Percentiles rank a stretch among this genome's conserved stretches.
phyloP scores from a whole-genome alignment of 2,113 vertebrate species.

The Pomatostomus ruficeps region DNA sequence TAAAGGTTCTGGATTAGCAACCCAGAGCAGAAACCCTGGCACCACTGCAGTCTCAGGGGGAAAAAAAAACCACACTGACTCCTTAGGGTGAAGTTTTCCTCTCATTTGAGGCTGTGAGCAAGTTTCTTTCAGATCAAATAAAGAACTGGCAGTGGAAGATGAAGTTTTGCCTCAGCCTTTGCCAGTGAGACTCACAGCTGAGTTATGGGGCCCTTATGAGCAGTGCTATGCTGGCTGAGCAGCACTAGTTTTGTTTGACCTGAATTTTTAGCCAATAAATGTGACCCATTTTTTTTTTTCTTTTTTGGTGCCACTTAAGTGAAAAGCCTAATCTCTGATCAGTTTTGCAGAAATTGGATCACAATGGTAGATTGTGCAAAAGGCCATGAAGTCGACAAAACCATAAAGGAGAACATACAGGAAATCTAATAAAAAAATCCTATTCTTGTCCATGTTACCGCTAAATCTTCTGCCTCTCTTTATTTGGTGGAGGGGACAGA shows the following conservation, averaged over 20 bases:
- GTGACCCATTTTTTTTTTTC: neutral
- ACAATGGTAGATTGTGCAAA: neutral
- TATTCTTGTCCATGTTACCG: neutral
- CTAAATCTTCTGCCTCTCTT: neutral
- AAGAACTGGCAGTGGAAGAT: neutral
- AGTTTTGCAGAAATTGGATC: slow-evolving; percentile 27
- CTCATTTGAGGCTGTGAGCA: neutral
- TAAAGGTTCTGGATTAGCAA: neutral
- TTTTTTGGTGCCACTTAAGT: neutral
- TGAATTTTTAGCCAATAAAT: slow-evolving; percentile 15
- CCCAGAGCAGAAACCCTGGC: neutral
- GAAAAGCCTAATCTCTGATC: slow-evolving; percentile 22
- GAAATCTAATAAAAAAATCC: slow-evolving; percentile 1
- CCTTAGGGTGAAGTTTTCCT: neutral
- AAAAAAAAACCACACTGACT: neutral
- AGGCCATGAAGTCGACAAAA: slow-evolving; percentile 10
- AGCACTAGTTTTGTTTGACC: neutral
- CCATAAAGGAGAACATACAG: neutral
- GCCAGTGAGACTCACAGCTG: neutral
- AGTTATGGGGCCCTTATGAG: neutral
- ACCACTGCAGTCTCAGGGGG: neutral
- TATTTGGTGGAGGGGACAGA: neutral
- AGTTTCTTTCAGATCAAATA: slow-evolving; percentile 5
- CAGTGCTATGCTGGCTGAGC: neutral
- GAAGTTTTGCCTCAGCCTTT: neutral